Evolutionary conservation across 2,888 invertebrate species (phyloP), one percentile per base, ranked within the genome.

Genomic region (Melitaea athalia): DNA sequence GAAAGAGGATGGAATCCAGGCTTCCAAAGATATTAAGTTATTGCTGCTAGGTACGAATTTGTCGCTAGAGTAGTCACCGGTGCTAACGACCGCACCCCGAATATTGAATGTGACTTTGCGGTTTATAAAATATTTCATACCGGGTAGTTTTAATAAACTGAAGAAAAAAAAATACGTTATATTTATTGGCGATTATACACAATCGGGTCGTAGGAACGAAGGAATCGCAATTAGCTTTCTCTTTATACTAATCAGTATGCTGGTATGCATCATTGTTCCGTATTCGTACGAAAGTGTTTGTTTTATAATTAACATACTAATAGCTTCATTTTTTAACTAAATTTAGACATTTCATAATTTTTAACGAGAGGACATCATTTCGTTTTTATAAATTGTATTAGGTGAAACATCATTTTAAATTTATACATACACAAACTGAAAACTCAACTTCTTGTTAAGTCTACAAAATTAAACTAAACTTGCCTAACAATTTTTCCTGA

Each of bases 21-120:
- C 99, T 73, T 98, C 99, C 84, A 99, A 99, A 94, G 99, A 99
- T 94, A 99, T 99, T 89, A 99, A 99, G 94, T 95, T 99, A 81
- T 94, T 99, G 81, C 95, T 99, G 81, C 94, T 99, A 92, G 99
- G 99, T 99, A 95, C 94, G 95, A 72, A 38, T 59, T 69, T 67
- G 47, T 69, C 68, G 47, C 64, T 67, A 71, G 61, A 59, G 65
- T 60, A 68, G 63, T 74, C 75, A 63, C 69, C 68, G 66, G 67
- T 71, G 52, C 67, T 62, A 67, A 71, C 78, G 87, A 84, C 91
- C 91, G 91, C 91, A 89, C 91, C 91, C 90, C 86, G 24, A 85
- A 78, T 80, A 80, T 78, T 77, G 76, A 76, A 77, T 75, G 15
- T 43, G 49, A 33, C 42, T 47, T 73, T 72, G 69, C 65, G 65